A percentile compares a stretch with the other conserved stretches of the same genome.
These are phyloP conservation scores for Antechinus stuartii DNA, from an alignment of 2,113 vertebrate species.

Conservation along the genomic window DNA sequence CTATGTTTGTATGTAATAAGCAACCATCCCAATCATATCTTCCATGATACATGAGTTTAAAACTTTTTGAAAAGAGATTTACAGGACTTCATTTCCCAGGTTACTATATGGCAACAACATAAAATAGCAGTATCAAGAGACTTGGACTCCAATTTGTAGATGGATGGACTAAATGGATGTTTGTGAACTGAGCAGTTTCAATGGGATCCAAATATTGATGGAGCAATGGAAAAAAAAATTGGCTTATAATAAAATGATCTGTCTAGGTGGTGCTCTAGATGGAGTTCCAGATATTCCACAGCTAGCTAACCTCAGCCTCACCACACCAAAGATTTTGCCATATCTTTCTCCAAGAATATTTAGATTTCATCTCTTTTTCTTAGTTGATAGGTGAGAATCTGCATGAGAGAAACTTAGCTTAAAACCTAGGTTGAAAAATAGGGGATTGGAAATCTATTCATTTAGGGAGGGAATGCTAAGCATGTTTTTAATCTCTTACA, in stretches of 20 bases:
- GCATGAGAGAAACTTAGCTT: neutral
- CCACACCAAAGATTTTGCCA: neutral
- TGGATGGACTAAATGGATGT: neutral
- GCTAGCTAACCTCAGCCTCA: neutral
- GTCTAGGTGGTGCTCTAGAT: neutral
- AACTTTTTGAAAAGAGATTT: neutral
- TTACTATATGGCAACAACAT: neutral
- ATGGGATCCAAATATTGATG: neutral
- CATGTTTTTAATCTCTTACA: neutral
- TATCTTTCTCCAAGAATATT: neutral
- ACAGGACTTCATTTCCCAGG: neutral
- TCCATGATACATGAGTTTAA: neutral
- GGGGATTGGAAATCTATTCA: neutral
- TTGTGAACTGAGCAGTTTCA: neutral
- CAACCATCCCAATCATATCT: neutral
- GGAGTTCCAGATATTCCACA: neutral
- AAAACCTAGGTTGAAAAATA: neutral
- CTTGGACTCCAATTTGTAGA: neutral
- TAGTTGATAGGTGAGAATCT: neutral
- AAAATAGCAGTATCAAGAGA: neutral
- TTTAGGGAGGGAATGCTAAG: neutral
- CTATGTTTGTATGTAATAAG: neutral
- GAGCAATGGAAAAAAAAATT: neutral
- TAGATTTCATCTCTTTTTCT: neutral
- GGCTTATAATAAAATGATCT: neutral